These are phyloP conservation scores for Pheucticus melanocephalus DNA, from an alignment of 2,113 vertebrate species.

Conservation along the genomic window DNA sequence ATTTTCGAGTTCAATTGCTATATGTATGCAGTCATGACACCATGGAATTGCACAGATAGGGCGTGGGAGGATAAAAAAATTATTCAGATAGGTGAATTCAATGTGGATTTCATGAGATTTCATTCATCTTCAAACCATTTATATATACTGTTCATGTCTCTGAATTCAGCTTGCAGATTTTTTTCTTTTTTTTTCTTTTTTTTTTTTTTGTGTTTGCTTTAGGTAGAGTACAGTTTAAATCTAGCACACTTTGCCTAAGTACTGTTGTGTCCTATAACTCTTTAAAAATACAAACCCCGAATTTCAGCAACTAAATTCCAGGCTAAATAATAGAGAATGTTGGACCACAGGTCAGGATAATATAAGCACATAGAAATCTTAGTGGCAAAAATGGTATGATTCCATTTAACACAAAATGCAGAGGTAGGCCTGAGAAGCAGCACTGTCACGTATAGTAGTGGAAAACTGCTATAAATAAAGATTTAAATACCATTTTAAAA, in stretches of 20 bases:
- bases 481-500: background rate
- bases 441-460: background rate
- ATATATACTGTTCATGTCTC: constrained; percentile 70
- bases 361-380: background rate
- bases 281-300: background rate
- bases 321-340: background rate
- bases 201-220: constrained; percentile 3
- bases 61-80: constrained; percentile 66
- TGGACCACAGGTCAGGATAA: background rate
- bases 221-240: constrained; percentile 62
- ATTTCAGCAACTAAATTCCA: constrained; percentile 14
- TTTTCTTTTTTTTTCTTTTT: background rate
- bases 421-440: constrained; percentile 3
- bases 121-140: constrained; percentile 82
- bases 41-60: constrained; percentile 73
- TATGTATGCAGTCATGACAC: constrained; percentile 74
- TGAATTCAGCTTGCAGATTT: constrained; percentile 70
- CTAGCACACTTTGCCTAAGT: constrained; percentile 42
- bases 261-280: constrained; percentile 37
- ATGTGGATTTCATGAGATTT: constrained; percentile 90
- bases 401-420: background rate
- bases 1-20: constrained; percentile 64
- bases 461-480: constrained; percentile 17
- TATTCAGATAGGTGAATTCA: constrained; percentile 67
- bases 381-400: background rate